Evolutionary conservation across 2,888 invertebrate genomes (phyloP).

Genomic region (Coenonympha glycerion): DNA sequence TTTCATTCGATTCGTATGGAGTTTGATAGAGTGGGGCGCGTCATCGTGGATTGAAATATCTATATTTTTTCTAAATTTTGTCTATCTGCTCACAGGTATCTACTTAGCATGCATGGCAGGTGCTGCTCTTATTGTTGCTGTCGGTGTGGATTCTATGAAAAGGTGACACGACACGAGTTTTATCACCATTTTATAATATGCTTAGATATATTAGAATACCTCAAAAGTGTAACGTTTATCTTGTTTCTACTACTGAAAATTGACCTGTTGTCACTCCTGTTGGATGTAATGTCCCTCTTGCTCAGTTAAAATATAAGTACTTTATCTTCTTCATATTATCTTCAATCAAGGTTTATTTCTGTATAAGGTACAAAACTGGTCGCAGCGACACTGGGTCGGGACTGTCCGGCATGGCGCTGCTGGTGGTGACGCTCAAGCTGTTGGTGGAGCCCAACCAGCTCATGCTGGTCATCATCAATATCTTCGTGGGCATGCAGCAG

Average conservation of each 20-base stretch:
- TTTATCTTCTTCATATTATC: background rate
- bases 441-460: constrained; percentile 77
- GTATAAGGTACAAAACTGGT: constrained; percentile 59
- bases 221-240: too few relatives aligned
- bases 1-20: too few relatives aligned
- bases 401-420: constrained; percentile 57
- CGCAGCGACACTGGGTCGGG: constrained; percentile 51
- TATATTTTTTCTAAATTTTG: too few relatives aligned
- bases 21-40: too few relatives aligned
- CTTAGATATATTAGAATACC: too few relatives aligned
- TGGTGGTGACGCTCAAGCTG: constrained; percentile 76
- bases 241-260: too few relatives aligned
- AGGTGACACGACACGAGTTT: too few relatives aligned
- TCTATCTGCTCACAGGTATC: constrained; percentile 58
- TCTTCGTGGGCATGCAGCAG: constrained; percentile 82
- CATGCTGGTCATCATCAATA: constrained; percentile 78
- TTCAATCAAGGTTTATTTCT: background rate
- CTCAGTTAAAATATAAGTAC: too few relatives aligned
- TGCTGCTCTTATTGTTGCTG: constrained; percentile 75
- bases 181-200: too few relatives aligned
- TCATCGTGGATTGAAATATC: too few relatives aligned
- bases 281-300: too few relatives aligned
- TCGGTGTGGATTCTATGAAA: constrained; percentile 79
- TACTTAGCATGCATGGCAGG: constrained; percentile 78
- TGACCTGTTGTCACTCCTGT: too few relatives aligned